Conservation (phyloP, 2,888 invertebrate species). For the Meganola albula region DNA sequence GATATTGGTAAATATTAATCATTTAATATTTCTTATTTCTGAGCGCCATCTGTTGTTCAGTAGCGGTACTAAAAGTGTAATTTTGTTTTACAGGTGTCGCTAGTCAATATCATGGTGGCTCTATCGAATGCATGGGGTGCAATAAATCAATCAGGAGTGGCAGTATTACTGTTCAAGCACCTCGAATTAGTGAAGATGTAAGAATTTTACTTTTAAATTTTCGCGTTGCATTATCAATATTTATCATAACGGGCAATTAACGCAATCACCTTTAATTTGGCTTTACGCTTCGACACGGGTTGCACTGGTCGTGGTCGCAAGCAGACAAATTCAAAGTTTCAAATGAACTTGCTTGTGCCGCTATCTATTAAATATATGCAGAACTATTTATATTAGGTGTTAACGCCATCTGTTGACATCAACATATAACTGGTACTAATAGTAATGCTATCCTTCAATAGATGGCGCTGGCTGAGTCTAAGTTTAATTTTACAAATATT, state of each 20-base stretch:
- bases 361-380: too few species aligned
- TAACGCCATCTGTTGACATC: conserved; percentile 13
- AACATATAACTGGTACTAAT: background rate
- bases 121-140: conserved; percentile 89
- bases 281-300: too few species aligned
- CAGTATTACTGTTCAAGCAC: conserved; percentile 90
- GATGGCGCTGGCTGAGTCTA: conserved; percentile 32
- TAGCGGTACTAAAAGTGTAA: conserved; percentile 24
- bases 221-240: too few species aligned
- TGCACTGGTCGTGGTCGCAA: too few species aligned
- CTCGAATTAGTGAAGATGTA: conserved; percentile 83
- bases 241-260: too few species aligned
- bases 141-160: conserved; percentile 86
- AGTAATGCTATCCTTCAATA: conserved; percentile 28
- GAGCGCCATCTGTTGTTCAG: conserved; percentile 40
- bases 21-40: conserved; percentile 9
- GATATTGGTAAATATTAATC: conserved; percentile 84
- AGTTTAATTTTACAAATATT: too few species aligned
- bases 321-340: too few species aligned
- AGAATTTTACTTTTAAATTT: background rate
- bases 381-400: too few species aligned
- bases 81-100: conserved; percentile 69
- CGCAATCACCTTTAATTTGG: too few species aligned
- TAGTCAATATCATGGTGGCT: conserved; percentile 78
- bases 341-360: too few species aligned